Base-by-base conservation (phyloP, 2,888 invertebrate species). In the Caenorhabditis drosophilae region DNA sequence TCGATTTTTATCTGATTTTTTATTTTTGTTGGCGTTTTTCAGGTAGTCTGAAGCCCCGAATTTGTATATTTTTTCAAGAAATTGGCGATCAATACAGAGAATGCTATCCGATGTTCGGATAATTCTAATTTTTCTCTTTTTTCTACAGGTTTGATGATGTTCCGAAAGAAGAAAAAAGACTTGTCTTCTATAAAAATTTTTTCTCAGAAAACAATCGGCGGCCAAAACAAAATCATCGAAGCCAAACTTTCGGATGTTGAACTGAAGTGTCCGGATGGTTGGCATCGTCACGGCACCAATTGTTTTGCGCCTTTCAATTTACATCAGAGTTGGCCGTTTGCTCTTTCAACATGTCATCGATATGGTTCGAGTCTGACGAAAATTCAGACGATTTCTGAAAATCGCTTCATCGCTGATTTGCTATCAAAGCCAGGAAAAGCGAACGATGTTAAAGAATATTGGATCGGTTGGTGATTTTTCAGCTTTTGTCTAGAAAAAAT, bases 351-450 rank as follows among this genome's bases (percentile, higher is more conserved):
- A 27, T 83, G 83, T 52, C 59, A 68, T 26, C 94, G 95, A 86
- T 95, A 95, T 86, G 95, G 95, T 81, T 92, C 93, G 87, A 92
- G 93, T 84, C 86, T 96, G 79, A 92, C 93, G 87, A 89, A 92
- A 63, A 90, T 95, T 76, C 93, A 93, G 84, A 90, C 90, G 40
- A 92, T 91, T 85, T 88, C 89, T 70, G 93, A 95, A 87, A 95
- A 95, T 86, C 93, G 93, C 85, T 89, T 92, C 86, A 91, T 94
- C 23, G 89, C 92, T 62, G 88, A 88, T 67, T 89, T 94, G 87
- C 90, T 92, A 41, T 88, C 67, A 11, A 70, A 64, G 16, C 78
- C 79, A 1, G 72, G 75, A 7, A 60, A 70, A 20, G 50, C 73
- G 27, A 63, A 49, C 9, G 63, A 67, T 15, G 20, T 56, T 18